A percentile compares a stretch with the other conserved stretches of the same genome.
phyloP scores from a whole-genome alignment of 2,888 invertebrate genomes.

The Phania funesta region DNA sequence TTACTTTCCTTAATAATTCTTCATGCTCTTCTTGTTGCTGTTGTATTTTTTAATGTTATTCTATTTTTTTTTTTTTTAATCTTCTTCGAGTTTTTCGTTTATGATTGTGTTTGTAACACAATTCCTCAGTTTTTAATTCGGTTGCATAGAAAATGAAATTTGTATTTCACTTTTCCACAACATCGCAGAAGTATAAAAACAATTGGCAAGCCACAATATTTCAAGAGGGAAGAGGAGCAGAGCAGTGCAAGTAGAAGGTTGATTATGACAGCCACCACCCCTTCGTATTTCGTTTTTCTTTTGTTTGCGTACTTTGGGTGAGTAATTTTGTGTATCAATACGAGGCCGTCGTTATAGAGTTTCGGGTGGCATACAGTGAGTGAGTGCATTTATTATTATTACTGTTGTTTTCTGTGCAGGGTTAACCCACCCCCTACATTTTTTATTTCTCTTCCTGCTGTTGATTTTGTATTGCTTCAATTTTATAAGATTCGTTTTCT shows the following conservation, averaged over 20 bases:
- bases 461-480: slow-evolving; percentile 38
- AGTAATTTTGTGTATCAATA: no score
- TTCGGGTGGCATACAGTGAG: slow-evolving; percentile 34
- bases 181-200: slow-evolving; percentile 19
- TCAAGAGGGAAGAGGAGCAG: slow-evolving; percentile 6
- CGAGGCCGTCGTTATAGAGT: no score
- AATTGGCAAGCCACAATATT: neutral
- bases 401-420: slow-evolving; percentile 28
- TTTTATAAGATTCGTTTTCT: slow-evolving; percentile 53
- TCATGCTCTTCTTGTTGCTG: slow-evolving; percentile 7
- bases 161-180: slow-evolving; percentile 58
- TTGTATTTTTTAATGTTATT: slow-evolving; percentile 26
- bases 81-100: slow-evolving; percentile 50
- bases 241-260: slow-evolving; percentile 7
- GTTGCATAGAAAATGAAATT: slow-evolving; percentile 60
- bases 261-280: slow-evolving; percentile 53
- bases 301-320: no score
- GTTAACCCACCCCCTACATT: slow-evolving; percentile 55
- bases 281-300: slow-evolving; percentile 15
- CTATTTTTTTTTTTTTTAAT: slow-evolving; percentile 21
- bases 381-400: slow-evolving; percentile 47
- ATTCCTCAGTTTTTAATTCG: slow-evolving; percentile 54
- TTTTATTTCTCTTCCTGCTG: slow-evolving; percentile 6
- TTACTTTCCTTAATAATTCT: slow-evolving; percentile 22
- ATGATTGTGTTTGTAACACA: slow-evolving; percentile 62